Evolutionary conservation across 1,140 invertebrate species (phyloP).

Genomic region (Heliconius eleuchia): DNA sequence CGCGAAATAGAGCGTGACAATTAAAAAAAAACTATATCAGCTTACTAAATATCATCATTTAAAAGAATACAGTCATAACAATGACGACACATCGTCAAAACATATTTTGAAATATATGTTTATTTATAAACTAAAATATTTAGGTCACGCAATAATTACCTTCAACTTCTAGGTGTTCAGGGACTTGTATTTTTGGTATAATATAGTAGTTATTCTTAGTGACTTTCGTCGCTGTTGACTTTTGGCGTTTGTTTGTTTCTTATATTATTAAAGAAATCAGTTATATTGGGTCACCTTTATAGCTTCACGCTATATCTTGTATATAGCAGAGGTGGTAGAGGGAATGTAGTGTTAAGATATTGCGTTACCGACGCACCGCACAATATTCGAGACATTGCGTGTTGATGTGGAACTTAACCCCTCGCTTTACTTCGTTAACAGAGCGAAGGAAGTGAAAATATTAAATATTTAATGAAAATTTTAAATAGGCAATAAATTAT

Average conservation of each 20-base stretch:
- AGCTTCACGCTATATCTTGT: background rate
- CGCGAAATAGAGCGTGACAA: too few relatives aligned
- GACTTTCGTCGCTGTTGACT: conserved; percentile 54
- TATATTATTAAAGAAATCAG: background rate
- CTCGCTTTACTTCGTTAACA: too few relatives aligned
- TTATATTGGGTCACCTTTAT: background rate
- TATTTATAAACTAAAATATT: conserved; percentile 3
- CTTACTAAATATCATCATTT: background rate
- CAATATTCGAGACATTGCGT: too few relatives aligned
- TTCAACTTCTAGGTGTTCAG: conserved; percentile 13
- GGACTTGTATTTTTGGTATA: background rate
- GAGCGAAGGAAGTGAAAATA: too few relatives aligned
- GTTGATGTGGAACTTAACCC: too few relatives aligned
- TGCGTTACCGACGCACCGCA: too few relatives aligned
- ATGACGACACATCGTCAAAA: background rate
- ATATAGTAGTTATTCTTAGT: conserved; percentile 29
- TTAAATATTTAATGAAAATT: too few relatives aligned
- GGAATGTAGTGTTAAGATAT: too few relatives aligned
- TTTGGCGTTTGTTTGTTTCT: background rate
- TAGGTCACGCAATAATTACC: background rate
- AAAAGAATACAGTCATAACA: background rate
- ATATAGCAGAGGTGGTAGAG: background rate
- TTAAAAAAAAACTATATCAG: too few relatives aligned
- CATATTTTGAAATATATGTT: conserved; percentile 9
- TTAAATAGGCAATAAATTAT: too few relatives aligned